Conservation (phyloP, 2,797 vertebrate genomes). For the Enteromius unitaeniatus region DNA sequence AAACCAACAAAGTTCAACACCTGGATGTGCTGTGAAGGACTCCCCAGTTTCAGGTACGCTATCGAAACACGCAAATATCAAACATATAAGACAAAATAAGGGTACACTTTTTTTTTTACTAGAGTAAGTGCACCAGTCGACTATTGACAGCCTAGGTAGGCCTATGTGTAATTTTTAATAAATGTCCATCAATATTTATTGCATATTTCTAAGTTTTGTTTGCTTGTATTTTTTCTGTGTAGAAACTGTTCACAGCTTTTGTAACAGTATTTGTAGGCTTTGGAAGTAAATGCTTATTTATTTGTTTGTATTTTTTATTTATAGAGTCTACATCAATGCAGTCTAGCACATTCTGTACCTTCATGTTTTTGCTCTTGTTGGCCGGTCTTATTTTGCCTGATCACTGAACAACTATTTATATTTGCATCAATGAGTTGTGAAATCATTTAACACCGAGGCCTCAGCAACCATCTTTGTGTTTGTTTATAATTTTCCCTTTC, state of each 20-base stretch:
- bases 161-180: not conserved
- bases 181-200: not conserved
- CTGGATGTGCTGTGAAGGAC: not conserved
- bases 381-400: not conserved
- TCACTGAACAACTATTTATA: not conserved
- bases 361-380: not conserved
- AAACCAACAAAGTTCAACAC: not conserved
- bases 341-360: not conserved
- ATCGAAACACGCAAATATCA: not conserved
- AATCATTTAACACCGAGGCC: not conserved
- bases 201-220: not conserved
- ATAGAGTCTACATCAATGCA: not conserved
- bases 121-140: not conserved
- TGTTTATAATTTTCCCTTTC: slow-evolving; percentile 22
- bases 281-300: not conserved
- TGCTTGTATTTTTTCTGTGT: too few relatives aligned
- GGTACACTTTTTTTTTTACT: not conserved
- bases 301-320: not conserved
- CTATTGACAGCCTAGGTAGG: not conserved
- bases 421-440: not conserved
- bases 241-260: not conserved
- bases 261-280: not conserved
- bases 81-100: not conserved
- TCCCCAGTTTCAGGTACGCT: not conserved
- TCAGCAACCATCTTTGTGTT: slow-evolving; percentile 13